Conservation (phyloP, 2,797 vertebrate genomes). For the Dendrocincla tyrannina region DNA sequence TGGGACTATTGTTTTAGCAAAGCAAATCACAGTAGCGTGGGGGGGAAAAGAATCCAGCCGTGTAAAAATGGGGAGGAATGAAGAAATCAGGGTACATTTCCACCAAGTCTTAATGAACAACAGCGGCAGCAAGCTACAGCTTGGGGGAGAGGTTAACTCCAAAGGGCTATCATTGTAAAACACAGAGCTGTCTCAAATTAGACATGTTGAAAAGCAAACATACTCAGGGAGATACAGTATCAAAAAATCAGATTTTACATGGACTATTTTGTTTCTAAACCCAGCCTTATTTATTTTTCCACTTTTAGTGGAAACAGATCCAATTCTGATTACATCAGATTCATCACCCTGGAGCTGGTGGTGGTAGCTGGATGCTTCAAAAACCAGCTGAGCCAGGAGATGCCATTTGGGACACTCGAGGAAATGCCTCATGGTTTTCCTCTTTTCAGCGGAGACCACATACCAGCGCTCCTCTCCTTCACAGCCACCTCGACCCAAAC, state of each 20-base stretch:
- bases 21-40: neutral
- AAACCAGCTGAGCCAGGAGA: neutral
- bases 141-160: neutral
- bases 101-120: neutral
- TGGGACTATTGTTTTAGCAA: neutral
- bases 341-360: neutral
- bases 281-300: slow-evolving; percentile 23
- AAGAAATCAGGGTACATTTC: neutral
- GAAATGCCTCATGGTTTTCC: neutral
- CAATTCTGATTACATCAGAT: neutral
- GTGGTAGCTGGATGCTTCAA: neutral
- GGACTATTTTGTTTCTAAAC: slow-evolving; percentile 12
- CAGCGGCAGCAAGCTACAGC: neutral
- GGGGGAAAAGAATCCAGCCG: neutral
- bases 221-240: neutral
- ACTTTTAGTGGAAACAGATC: slow-evolving; percentile 45
- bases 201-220: slow-evolving; percentile 33
- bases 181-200: slow-evolving; percentile 19
- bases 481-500: neutral
- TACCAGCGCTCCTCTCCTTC: neutral
- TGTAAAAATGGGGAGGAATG: neutral
- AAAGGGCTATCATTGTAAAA: neutral
- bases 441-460: neutral
- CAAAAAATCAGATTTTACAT: slow-evolving; percentile 28
- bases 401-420: neutral